These are phyloP conservation scores for Papilio machaon DNA, from an alignment of 1,140 invertebrate species.

Conservation along the genomic window DNA sequence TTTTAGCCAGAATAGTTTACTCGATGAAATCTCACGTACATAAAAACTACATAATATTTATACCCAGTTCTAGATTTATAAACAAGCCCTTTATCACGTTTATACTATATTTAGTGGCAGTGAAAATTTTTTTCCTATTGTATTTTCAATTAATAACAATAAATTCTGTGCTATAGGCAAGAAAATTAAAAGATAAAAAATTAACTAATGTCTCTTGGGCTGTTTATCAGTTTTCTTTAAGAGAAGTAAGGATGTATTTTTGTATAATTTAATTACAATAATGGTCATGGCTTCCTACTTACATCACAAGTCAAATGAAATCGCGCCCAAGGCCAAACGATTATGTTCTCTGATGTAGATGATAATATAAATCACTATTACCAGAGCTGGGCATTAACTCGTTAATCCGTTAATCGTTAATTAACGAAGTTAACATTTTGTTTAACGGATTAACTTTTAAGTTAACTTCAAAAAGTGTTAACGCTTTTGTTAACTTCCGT, in stretches of 20 bases:
- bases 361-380: background rate
- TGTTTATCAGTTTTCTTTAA: no score
- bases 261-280: slow-evolving; percentile 6
- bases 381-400: no score
- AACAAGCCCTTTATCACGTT: background rate
- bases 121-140: background rate
- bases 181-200: no score
- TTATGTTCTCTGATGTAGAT: background rate
- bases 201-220: no score
- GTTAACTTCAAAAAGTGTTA: no score
- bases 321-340: slow-evolving; percentile 50
- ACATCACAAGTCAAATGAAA: slow-evolving; percentile 53
- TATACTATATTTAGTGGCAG: background rate
- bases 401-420: no score
- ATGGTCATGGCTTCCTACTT: slow-evolving; percentile 45
- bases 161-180: no score
- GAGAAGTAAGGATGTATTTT: background rate
- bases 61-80: background rate
- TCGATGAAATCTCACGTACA: background rate
- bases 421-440: no score
- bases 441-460: no score
- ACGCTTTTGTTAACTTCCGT: no score
- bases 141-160: no score
- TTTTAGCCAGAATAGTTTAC: background rate
- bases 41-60: background rate